These are phyloP conservation scores for Neomicropteryx cornuta DNA, from an alignment of 1,140 invertebrate species.

Conservation along the genomic window DNA sequence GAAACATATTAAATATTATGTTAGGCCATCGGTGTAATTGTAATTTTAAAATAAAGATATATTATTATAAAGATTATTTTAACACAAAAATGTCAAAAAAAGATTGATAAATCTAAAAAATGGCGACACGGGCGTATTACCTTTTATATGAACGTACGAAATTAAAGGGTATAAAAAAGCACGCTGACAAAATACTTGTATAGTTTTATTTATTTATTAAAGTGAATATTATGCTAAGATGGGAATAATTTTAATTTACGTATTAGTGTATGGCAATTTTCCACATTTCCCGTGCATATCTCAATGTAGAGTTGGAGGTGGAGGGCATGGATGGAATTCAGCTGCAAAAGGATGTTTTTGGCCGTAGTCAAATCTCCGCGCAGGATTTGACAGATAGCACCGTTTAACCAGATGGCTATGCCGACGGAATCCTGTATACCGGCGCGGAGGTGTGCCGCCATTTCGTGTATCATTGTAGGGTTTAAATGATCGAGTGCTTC, in stretches of 20 bases:
- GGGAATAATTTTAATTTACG: slow-evolving; percentile 18
- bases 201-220: neutral
- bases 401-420: slow-evolving; percentile 35
- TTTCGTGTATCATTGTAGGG: slow-evolving; percentile 54
- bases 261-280: slow-evolving; percentile 34
- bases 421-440: slow-evolving; percentile 31
- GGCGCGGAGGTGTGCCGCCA: slow-evolving; percentile 29
- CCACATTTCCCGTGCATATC: slow-evolving; percentile 36
- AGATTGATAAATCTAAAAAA: too few relatives aligned
- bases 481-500: slow-evolving; percentile 81
- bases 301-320: slow-evolving; percentile 38
- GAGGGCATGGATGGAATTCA: slow-evolving; percentile 32
- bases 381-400: slow-evolving; percentile 32
- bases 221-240: neutral
- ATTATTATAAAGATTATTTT: too few relatives aligned
- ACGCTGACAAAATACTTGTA: neutral
- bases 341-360: slow-evolving; percentile 32
- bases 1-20: too few relatives aligned
- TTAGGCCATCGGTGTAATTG: too few relatives aligned
- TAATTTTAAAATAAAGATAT: too few relatives aligned
- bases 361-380: slow-evolving; percentile 32
- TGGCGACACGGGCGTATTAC: too few relatives aligned
- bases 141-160: neutral
- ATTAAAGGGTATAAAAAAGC: neutral
- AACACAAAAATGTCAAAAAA: too few relatives aligned